A percentile compares a stretch with the other conserved stretches of the same genome.
Conservation (phyloP, 2,113 vertebrate species). For the Theristicus caerulescens region DNA sequence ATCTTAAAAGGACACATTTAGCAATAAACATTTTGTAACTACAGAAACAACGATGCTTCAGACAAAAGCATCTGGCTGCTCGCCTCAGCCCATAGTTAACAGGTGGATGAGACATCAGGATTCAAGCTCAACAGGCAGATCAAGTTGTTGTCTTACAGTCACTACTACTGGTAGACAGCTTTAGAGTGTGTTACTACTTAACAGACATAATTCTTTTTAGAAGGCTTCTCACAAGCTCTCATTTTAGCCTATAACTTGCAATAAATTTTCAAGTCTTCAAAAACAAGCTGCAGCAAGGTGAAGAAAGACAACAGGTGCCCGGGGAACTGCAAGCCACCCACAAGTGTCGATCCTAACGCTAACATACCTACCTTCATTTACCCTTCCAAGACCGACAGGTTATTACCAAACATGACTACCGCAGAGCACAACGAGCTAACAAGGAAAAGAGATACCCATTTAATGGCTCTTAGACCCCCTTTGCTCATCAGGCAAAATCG, state of each 20-base stretch:
- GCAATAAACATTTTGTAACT: neutral
- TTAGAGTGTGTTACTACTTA: rapidly evolving
- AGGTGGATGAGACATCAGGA: neutral
- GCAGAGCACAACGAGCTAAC: rapidly evolving
- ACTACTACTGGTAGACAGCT: rapidly evolving
- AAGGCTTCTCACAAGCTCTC: neutral
- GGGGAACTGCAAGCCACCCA: rapidly evolving
- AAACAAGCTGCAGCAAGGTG: rapidly evolving
- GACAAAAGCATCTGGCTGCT: neutral
- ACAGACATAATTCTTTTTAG: rapidly evolving
- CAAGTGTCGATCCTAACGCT: rapidly evolving
- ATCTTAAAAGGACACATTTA: too few relatives aligned
- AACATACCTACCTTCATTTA: rapidly evolving
- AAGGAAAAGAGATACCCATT: rapidly evolving
- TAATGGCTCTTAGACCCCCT: rapidly evolving
- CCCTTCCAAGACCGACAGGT: rapidly evolving
- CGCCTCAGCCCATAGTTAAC: rapidly evolving
- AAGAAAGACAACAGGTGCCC: neutral
- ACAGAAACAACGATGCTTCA: rapidly evolving
- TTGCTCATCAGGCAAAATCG: rapidly evolving
- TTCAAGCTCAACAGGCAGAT: neutral
- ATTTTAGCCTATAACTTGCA: neutral
- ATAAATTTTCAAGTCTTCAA: neutral
- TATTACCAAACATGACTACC: rapidly evolving
- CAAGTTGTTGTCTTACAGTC: rapidly evolving